A percentile compares a stretch with the other conserved stretches of the same genome.
phyloP scores from a whole-genome alignment of 2,797 vertebrate species.

The Hydrophis major region DNA sequence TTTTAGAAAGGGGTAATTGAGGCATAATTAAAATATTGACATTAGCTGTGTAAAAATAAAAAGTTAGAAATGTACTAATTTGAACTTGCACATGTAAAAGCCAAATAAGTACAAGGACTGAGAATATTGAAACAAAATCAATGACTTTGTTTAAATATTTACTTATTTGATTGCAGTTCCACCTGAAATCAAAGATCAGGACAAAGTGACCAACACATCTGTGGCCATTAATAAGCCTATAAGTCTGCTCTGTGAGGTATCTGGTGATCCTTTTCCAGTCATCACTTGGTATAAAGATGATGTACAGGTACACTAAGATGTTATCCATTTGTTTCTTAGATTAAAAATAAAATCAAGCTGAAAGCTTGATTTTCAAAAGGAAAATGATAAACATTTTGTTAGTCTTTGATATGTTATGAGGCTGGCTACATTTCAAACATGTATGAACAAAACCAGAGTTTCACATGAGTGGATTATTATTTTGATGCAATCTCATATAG shows the following conservation, averaged over 20 bases:
- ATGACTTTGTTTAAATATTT: background rate
- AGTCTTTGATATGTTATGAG: slow-evolving; percentile 5
- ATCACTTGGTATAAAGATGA: slow-evolving; percentile 91
- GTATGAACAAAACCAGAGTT: background rate
- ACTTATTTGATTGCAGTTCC: slow-evolving; percentile 79
- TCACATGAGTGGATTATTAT: background rate
- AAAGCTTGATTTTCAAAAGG: background rate
- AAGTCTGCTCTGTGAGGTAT: slow-evolving; percentile 86
- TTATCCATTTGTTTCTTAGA: background rate
- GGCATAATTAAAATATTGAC: background rate
- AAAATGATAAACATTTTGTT: background rate
- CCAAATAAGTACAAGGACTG: background rate
- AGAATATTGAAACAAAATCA: background rate
- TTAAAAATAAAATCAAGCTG: background rate
- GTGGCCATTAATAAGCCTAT: slow-evolving; percentile 81
- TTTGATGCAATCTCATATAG: background rate
- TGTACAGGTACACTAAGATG: slow-evolving; percentile 73
- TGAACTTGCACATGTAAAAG: background rate
- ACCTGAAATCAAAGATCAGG: slow-evolving; percentile 82
- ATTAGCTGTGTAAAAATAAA: background rate
- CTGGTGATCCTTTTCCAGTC: slow-evolving; percentile 84
- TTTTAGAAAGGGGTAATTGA: background rate
- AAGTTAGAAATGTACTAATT: background rate
- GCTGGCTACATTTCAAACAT: background rate
- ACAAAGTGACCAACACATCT: slow-evolving; percentile 78